phyloP scores from a whole-genome alignment of 2,888 invertebrate genomes.

The Elmis aenea region DNA sequence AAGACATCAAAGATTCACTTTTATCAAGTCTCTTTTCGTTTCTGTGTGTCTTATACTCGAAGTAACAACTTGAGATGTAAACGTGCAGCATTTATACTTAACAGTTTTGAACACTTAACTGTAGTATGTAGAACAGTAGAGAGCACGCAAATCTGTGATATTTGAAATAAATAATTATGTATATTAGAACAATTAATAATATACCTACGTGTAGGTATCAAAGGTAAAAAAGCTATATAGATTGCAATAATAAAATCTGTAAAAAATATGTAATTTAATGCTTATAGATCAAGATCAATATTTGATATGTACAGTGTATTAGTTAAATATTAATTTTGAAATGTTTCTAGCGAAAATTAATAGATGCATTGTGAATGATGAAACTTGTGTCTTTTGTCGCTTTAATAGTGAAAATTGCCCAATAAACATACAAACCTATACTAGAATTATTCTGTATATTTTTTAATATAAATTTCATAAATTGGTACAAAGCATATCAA shows the following conservation, averaged over 20 bases:
- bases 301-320: conserved; percentile 6
- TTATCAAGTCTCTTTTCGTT: no score
- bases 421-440: conserved; percentile 18
- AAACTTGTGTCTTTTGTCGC: conserved; percentile 36
- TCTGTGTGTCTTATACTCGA: no score
- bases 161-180: conserved; percentile 18
- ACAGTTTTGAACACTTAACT: no score
- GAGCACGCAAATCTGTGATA: conserved; percentile 21
- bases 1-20: no score
- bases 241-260: conserved; percentile 20
- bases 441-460: conserved; percentile 11
- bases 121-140: conserved; percentile 7
- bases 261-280: conserved; percentile 20
- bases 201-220: conserved; percentile 13
- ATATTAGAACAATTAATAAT: conserved; percentile 16
- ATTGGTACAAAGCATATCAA: conserved; percentile 22
- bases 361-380: conserved; percentile 26
- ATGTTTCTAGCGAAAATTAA: conserved; percentile 13
- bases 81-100: no score
- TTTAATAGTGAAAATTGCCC: conserved; percentile 34
- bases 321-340: conserved; percentile 14
- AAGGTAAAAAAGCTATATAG: conserved; percentile 18
- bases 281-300: conserved; percentile 17
- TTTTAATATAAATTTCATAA: conserved; percentile 15
- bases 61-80: no score